Evolutionary conservation across 2,888 invertebrate genomes (phyloP).

Genomic region (Nasonovia ribisnigri): DNA sequence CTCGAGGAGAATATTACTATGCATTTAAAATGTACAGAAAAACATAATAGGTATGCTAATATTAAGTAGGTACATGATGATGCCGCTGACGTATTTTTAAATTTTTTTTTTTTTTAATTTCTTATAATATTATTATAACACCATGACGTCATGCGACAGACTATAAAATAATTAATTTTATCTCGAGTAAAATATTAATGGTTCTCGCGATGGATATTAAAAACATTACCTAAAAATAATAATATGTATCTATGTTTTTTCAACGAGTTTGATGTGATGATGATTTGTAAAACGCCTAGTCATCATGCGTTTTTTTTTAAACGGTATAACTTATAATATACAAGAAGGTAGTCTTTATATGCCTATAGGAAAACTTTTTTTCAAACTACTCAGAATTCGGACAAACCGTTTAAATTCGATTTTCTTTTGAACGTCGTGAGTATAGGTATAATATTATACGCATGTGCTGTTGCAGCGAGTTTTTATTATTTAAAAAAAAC

Average conservation of each 20-base stretch:
- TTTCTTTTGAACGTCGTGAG: neutral
- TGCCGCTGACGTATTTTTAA: neutral
- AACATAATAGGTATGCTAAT: neutral
- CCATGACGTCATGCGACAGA: neutral
- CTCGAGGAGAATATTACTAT: neutral
- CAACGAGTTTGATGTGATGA: neutral
- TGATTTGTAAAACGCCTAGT: neutral
- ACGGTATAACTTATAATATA: neutral
- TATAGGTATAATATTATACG: neutral
- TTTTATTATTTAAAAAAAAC: neutral
- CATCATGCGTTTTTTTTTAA: neutral
- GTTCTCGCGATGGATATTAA: neutral
- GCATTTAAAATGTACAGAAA: neutral
- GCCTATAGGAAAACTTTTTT: neutral
- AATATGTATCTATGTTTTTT: neutral
- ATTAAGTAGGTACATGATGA: neutral
- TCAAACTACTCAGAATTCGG: neutral
- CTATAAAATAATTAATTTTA: neutral
- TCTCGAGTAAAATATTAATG: neutral
- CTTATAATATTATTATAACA: neutral
- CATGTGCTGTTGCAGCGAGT: neutral
- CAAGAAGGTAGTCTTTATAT: neutral
- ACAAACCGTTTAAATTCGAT: neutral
- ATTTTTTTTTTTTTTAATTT: neutral
- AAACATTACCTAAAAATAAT: neutral